These are phyloP conservation scores for Scolopax bukidnonensis DNA, from an alignment of 2,797 vertebrate genomes.

Conservation along the genomic window DNA sequence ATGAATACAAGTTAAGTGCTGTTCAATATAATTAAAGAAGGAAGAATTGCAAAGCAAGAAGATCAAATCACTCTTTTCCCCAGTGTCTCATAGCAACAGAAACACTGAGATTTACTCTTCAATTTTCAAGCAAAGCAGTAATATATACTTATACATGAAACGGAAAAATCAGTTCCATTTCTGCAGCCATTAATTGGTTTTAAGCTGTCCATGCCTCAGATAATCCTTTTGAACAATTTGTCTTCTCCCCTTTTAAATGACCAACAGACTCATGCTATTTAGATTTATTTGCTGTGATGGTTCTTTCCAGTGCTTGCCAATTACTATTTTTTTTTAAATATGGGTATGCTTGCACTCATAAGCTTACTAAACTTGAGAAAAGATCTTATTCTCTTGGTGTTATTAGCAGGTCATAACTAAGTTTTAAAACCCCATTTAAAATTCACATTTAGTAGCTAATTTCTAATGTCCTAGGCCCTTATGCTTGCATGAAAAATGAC, in stretches of 20 bases:
- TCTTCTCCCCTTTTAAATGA: background rate
- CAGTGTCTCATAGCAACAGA: slow-evolving; percentile 36
- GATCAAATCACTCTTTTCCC: background rate
- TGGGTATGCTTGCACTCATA: no score
- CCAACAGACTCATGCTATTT: background rate
- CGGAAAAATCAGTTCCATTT: background rate
- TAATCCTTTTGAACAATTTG: background rate
- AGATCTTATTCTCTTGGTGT: background rate
- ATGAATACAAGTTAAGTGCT: slow-evolving; percentile 10
- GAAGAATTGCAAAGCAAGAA: slow-evolving; percentile 4
- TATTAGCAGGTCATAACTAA: background rate
- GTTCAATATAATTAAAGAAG: background rate
- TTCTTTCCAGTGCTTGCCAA: background rate
- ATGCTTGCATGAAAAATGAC: slow-evolving; percentile 48
- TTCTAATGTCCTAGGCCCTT: slow-evolving; percentile 1
- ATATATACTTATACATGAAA: background rate
- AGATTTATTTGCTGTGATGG: background rate
- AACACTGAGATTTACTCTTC: background rate
- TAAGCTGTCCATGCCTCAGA: background rate
- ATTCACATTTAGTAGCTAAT: slow-evolving; percentile 16
- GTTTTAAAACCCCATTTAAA: background rate
- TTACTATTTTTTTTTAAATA: background rate
- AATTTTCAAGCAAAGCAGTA: background rate
- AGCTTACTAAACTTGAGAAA: background rate
- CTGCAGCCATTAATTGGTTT: background rate